Conservation (phyloP, 2,113 vertebrate species). For the Pipa parva region DNA sequence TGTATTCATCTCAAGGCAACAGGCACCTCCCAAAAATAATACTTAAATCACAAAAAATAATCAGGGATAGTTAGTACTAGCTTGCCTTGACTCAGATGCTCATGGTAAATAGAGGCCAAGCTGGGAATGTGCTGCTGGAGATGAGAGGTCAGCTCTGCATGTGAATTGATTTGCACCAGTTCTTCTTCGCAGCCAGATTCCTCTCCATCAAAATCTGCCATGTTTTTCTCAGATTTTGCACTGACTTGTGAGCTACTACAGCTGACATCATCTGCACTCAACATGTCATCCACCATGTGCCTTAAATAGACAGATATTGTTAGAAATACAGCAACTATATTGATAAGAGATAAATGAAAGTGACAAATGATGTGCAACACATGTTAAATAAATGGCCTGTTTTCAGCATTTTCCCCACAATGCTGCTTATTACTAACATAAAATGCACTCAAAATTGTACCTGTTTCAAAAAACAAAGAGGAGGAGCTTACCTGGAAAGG, state of each 20-base stretch:
- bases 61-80: too few species aligned
- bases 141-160: slow-evolving; percentile 95
- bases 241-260: slow-evolving; percentile 98
- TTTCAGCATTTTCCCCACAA: too few species aligned
- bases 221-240: slow-evolving; percentile 98
- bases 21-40: too few species aligned
- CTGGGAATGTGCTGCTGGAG: slow-evolving; percentile 97
- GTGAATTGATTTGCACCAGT: slow-evolving; percentile 96
- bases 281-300: slow-evolving; percentile 95
- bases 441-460: too few species aligned
- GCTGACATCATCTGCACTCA: slow-evolving; percentile 96
- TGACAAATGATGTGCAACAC: too few species aligned
- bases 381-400: too few species aligned
- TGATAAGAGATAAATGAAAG: too few species aligned
- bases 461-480: too few species aligned
- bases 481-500: too few species aligned
- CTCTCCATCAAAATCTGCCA: slow-evolving; percentile 98
- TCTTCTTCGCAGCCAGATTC: slow-evolving; percentile 98
- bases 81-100: slow-evolving; percentile 94
- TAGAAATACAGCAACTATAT: slow-evolving; percentile 31
- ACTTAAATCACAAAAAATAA: too few species aligned
- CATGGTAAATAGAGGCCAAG: slow-evolving; percentile 96
- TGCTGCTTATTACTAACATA: too few species aligned
- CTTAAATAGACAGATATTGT: slow-evolving; percentile 59
- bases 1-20: too few species aligned